Evolutionary conservation across 2,888 invertebrate genomes (phyloP), one percentile per base, ranked within the genome.

Genomic region (Zele albiditarsus): DNA sequence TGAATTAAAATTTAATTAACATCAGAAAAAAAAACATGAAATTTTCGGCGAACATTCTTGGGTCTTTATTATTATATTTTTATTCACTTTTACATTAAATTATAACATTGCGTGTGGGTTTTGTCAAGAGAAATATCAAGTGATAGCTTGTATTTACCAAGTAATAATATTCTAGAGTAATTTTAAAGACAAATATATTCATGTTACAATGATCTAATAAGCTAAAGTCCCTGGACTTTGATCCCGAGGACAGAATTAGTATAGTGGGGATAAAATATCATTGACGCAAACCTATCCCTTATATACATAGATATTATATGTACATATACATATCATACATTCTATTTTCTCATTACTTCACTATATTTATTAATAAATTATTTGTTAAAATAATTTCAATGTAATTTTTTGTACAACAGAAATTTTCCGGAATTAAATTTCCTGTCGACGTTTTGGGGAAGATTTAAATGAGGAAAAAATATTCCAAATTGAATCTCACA

Each of bases 171-270:
- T 20, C 10, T 23, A 20, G 8, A 53, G 53, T 53, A 53, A 53
- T 20, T 53, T 20, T 20, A 8, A 20, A 53, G 53, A 20, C 2
- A 20, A 53, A 53, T 53, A 20, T 53, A 53, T 20, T 20, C 53
- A 6, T 53, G 53, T 53, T 53, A 53, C 20, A 53, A 20, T 53
- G 20, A 53, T 20, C 20, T 53, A 53, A 20, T 53, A 53, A 53
- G 8, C 53, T n/a, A 53, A 20, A 53, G 53, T 53, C 53, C 53
- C 53, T 53, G 53, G 53, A 53, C 53, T 53, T 53, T 53, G 53
- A 53, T 53, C 53, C n/a, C 53, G 20, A 20, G 53, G 53, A 20
- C 53, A 53, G 20, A 53, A 53, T 53, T 53, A 53, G 53, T 53
- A 10, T 53, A 23, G 53, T 20, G 53, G 53, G 53, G 53, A 53